Conservation (phyloP, 2,888 invertebrate species). For the Phaedon cochleariae region DNA sequence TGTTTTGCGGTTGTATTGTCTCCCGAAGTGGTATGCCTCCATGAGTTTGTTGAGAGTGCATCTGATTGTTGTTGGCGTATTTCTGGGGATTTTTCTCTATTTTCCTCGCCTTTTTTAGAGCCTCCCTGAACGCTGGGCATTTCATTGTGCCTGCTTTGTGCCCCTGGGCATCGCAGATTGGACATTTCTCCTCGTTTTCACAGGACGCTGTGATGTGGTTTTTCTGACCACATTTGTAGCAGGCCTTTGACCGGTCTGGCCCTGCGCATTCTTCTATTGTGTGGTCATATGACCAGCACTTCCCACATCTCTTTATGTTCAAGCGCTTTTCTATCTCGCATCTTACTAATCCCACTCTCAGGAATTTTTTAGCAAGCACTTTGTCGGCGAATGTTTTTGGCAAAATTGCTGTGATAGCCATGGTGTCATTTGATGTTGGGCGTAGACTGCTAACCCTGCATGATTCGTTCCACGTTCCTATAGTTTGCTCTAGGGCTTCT, state of each 20-base stretch:
- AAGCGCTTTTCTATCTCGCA: background rate
- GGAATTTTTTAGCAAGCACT: background rate
- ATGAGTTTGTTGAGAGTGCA: background rate
- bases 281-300: constrained; percentile 17
- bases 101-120: background rate
- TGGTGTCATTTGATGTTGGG: background rate
- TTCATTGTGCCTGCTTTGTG: constrained; percentile 13
- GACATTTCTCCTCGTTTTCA: constrained; percentile 8
- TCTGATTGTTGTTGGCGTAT: background rate
- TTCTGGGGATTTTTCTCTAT: background rate
- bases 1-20: too few relatives aligned
- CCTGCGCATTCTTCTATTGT: background rate
- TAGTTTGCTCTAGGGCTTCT: background rate
- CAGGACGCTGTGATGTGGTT: constrained; percentile 4
- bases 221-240: constrained; percentile 13
- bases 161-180: constrained; percentile 3
- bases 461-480: background rate
- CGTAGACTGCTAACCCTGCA: background rate
- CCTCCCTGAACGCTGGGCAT: background rate
- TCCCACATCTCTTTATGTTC: constrained; percentile 1
- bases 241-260: constrained; percentile 4
- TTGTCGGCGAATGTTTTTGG: background rate
- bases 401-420: background rate
- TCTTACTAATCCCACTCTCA: constrained; percentile 1
- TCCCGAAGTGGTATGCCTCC: too few relatives aligned